Evolutionary conservation across 2,888 invertebrate species (phyloP).

Genomic region (Polydesmus complanatus): DNA sequence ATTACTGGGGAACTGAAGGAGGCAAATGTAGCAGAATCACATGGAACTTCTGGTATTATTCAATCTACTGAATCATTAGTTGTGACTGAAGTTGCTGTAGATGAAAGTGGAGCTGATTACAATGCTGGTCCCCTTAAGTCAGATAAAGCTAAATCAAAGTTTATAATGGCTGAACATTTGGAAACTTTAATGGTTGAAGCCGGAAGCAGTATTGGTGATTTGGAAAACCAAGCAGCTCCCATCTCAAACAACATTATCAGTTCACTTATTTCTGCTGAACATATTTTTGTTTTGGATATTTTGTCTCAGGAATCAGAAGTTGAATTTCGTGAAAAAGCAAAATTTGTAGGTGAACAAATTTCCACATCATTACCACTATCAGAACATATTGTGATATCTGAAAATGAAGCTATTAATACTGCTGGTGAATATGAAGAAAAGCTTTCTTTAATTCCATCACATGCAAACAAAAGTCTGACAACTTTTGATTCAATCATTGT

Average conservation of each 20-base stretch:
- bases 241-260: constrained; percentile 38
- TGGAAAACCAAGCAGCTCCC: constrained; percentile 26
- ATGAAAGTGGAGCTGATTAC: neutral
- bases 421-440: constrained; percentile 5
- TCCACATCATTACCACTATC: constrained; percentile 1
- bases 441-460: neutral
- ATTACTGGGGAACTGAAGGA: neutral
- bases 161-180: neutral
- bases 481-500: constrained; percentile 12
- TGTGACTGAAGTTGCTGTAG: neutral
- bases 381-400: constrained; percentile 12
- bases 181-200: constrained; percentile 2
- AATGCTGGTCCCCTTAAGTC: neutral
- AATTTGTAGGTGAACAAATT: constrained; percentile 1
- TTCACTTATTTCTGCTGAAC: constrained; percentile 27
- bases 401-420: constrained; percentile 5
- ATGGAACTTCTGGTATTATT: neutral
- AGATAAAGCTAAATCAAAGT: constrained; percentile 7
- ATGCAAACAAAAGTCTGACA: constrained; percentile 6
- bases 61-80: neutral
- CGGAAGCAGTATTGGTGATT: neutral
- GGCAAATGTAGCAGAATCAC: neutral
- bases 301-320: constrained; percentile 32
- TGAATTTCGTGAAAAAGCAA: constrained; percentile 22
- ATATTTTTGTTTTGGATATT: constrained; percentile 34